Evolutionary conservation across 2,888 invertebrate species (phyloP).

Genomic region (Papilio demoleus): DNA sequence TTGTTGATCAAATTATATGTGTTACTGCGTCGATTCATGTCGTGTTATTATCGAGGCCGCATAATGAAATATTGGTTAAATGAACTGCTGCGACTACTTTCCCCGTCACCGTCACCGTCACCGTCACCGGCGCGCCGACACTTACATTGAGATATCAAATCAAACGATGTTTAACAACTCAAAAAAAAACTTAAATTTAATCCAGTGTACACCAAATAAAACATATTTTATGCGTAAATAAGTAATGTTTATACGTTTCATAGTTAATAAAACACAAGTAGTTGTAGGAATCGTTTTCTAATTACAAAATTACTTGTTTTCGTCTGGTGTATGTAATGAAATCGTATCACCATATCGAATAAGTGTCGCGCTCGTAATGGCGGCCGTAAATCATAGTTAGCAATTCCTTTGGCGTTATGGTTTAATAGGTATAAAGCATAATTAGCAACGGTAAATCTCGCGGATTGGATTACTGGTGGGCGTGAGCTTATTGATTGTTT

Average conservation of each 20-base stretch:
- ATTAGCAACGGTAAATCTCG: conserved; percentile 76
- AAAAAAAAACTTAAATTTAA: too few relatives aligned
- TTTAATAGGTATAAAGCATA: conserved; percentile 78
- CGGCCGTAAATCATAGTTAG: conserved; percentile 75
- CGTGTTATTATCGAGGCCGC: conserved; percentile 69
- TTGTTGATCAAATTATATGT: conserved; percentile 74
- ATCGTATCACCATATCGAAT: conserved; percentile 45
- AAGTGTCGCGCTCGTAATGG: conserved; percentile 74
- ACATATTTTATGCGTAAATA: neutral
- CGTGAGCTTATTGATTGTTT: conserved; percentile 52
- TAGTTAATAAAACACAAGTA: neutral
- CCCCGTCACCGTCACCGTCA: neutral
- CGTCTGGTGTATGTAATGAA: conserved; percentile 38
- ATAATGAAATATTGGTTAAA: conserved; percentile 71
- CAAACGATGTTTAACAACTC: neutral
- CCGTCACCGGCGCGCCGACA: too few relatives aligned
- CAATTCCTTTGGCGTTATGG: conserved; percentile 72
- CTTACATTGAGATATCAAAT: conserved; percentile 49
- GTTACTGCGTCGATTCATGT: conserved; percentile 68
- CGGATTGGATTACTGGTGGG: conserved; percentile 54
- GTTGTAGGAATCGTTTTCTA: neutral
- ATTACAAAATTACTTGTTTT: neutral
- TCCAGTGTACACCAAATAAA: neutral
- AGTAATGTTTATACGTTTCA: neutral
- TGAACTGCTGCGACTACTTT: conserved; percentile 52